Percentiles rank a stretch among this genome's conserved stretches.
Evolutionary conservation across 1,140 invertebrate genomes (phyloP).

Genomic region (Trichomalopsis sarcophagae): DNA sequence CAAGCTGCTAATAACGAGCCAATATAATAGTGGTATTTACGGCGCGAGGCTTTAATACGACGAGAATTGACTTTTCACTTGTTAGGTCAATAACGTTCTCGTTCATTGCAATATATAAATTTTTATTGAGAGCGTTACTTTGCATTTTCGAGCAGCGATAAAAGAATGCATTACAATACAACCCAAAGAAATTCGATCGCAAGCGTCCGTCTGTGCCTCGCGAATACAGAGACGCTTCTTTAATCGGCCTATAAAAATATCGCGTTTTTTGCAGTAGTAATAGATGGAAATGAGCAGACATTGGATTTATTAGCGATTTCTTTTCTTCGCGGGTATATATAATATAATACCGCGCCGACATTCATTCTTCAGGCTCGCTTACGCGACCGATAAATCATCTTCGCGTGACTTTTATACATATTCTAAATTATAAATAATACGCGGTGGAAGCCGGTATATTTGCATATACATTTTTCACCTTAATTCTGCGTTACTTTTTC

Average conservation of each 20-base stretch:
- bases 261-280: constrained; percentile 22
- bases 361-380: constrained; percentile 24
- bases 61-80: constrained; percentile 33
- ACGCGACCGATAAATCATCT: neutral
- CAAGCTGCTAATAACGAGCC: constrained; percentile 20
- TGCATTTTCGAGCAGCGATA: neutral
- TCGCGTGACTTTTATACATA: constrained; percentile 34
- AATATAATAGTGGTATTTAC: constrained; percentile 17
- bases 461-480: neutral
- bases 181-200: neutral
- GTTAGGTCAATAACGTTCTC: constrained; percentile 37
- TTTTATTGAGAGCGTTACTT: constrained; percentile 18
- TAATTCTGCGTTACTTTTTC: neutral
- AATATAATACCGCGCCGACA: neutral
- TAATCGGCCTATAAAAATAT: constrained; percentile 18
- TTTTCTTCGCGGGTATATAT: neutral
- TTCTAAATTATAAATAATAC: constrained; percentile 11
- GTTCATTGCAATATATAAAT: constrained; percentile 29
- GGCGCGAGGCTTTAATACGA: constrained; percentile 24
- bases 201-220: neutral
- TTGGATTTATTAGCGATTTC: neutral
- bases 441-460: neutral
- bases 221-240: neutral
- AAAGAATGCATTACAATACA: neutral
- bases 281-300: constrained; percentile 16